Evolutionary conservation across 2,113 vertebrate genomes (phyloP), one percentile per base, ranked within the genome.

Genomic region (Ageneiosus marmoratus): DNA sequence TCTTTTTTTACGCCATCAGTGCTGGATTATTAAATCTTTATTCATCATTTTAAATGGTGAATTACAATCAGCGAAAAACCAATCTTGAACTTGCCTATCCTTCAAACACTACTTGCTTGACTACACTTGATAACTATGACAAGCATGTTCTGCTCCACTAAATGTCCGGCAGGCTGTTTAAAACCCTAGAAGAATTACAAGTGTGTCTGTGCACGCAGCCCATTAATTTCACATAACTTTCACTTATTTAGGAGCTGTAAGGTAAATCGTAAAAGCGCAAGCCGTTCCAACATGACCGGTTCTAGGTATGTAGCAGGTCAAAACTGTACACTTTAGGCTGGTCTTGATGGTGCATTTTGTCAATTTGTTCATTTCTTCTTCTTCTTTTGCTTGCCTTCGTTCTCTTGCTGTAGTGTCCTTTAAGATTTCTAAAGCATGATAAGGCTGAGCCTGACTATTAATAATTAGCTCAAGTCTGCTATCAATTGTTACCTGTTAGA

Each of bases 401-500:
- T 63, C 50, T 12, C 44, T 27, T 24, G 4, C 53, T 51, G 9
- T 46, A 15, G 15, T n/a, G 51, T 81, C 63, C 50, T 3, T n/a
- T 80, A 63, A 53, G 79, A 80, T 56, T 70, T 56, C 67, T 41
- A 46, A 53, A 22, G 51, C 29, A 72, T 41, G 51, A 51, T 79
- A 79, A 70, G 67, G 65, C 34, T 44, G 65, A 84, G 48, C 27
- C n/a, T 32, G 32, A 62, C 70, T 80, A 80, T 63, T 80, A 80
- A 74, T 63, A 50, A 51, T 46, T 22, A 11, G 32, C 81, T 88
- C 88, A 80, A 90, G 74, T 55, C 1, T 51, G 77, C 86, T 86
- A 89, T 91, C 89, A 90, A 87, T 91, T 87, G 86, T 89, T 89
- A 90, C 85, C 86, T 81, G 85, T 65, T 67, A 79, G 86, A 90